Evolutionary conservation across 2,113 vertebrate genomes (phyloP), one percentile per base, ranked within the genome.

Genomic region (Xenopus laevis): DNA sequence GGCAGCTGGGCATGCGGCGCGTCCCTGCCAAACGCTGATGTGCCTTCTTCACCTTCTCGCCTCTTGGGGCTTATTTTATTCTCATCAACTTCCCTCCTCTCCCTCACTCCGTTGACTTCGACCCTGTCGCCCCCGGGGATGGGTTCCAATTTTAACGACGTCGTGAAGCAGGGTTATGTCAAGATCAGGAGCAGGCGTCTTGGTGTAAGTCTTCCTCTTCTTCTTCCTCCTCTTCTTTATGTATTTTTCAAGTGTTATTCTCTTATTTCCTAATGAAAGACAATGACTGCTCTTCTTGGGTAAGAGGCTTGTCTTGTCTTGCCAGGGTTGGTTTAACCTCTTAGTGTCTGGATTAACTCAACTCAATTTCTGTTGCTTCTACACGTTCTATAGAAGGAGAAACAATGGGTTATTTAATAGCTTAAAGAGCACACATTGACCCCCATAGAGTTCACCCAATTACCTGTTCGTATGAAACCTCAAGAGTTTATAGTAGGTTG

Each of bases 131-230:
- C 1, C 4, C 12, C 5, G 47, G 13, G 71, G 83, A 93, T 94
- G 92, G 89, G 91, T 61, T 86, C 91, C 80, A 89, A 84, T 89
- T 94, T 94, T 78, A 92, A 90, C 63, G 92, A 94, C 82, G 89
- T 93, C 68, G 90, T 93, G 40, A 94, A 94, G 79, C 92, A 93
- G 71, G 91, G 92, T 55, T 94, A 93, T 78, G 91, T 93, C 77
- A 86, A 85, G 80, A 87, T 92, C 79, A 83, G 90, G 74, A 92
- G 92, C 89, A 75, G 89, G 10, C 85, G 89, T 52, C 89, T 93
- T 4, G 89, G 92, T 80, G 92, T 94, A 77, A 89, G 92, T 87
- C 59, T n/a, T 16, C 7, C 7, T n/a, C 11, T 7, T 27, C 1
- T 10, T 17, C 10, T 30, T 21, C 4, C 21, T 4, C 7, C 23